Evolutionary conservation across 2,888 invertebrate species (phyloP), one percentile per base, ranked within the genome.

Genomic region (Apotomis capreana): DNA sequence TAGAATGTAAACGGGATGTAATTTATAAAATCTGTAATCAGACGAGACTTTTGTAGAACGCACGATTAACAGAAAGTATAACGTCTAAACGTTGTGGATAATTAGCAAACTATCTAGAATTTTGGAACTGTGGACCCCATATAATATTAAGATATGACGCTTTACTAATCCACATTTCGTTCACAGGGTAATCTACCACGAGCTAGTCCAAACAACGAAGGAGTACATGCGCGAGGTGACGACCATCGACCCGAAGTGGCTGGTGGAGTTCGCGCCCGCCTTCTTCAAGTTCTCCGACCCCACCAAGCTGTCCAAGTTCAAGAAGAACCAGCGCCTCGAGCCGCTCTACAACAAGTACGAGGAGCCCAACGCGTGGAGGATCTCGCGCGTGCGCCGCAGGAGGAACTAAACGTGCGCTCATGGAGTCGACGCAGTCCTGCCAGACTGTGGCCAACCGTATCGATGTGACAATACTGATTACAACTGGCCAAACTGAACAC

Each of bases 251-350:
- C 98, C 98, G 0, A 98, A 98, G 88, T 99, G 99, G 99, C 94
- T 99, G 70, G 99, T 99, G 0, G 99, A 99, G 87, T 99, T 98
- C 87, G 99, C 99, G 0, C 99, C 99, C 0, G 99, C 99, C 0
- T 99, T 99, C 95, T 99, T 99, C 94, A 98, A 98, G 88, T 98
- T 99, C 93, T 98, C 98, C 5, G 99, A 99, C 91, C 99, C 99
- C 3, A 99, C 99, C 0, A 99, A 99, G 88, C 94, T 99, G 51
- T 99, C 99, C 88, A 99, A 99, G 86, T 99, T 99, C 92, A 99
- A 99, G 95, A 99, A 99, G 92, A 99, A 99, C 93, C 99, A 99
- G 94, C 95, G 99, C 75, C 94, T 99, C 76, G 99, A 99, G 84
- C 99, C 99, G 0, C 93, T 99, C 3, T 98, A 98, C 89, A 99